Evolutionary conservation across 2,797 vertebrate genomes (phyloP).

Genomic region (Chlorospingus flavigularis): DNA sequence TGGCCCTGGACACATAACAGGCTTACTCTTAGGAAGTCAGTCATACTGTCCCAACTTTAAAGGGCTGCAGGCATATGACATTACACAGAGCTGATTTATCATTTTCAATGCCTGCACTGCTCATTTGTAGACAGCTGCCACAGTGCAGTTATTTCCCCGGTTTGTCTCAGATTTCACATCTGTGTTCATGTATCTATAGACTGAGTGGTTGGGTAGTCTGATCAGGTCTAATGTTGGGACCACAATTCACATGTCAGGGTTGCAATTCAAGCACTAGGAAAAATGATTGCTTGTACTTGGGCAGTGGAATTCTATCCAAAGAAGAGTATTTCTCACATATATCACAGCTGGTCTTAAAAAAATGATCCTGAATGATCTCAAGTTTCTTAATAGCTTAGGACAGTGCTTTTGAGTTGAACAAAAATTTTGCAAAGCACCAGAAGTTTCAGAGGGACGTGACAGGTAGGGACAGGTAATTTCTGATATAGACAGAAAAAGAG

Average conservation of each 20-base stretch:
- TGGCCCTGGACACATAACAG: background rate
- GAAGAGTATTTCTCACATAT: background rate
- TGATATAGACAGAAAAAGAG: background rate
- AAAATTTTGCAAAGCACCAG: background rate
- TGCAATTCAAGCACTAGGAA: background rate
- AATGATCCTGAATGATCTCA: background rate
- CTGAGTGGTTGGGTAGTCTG: background rate
- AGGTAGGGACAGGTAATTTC: background rate
- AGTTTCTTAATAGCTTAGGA: background rate
- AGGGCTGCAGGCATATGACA: background rate
- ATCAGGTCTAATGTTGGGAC: background rate
- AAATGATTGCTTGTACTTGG: background rate
- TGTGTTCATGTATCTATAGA: background rate
- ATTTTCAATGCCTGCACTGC: background rate
- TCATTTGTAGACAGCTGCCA: conserved; percentile 5
- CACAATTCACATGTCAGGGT: background rate
- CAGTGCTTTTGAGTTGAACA: background rate
- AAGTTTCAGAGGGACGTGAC: background rate
- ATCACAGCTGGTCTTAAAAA: background rate
- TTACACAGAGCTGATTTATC: conserved; percentile 25
- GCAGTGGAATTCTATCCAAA: background rate
- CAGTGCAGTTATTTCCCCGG: background rate
- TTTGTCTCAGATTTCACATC: conserved; percentile 38
- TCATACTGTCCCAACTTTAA: background rate
- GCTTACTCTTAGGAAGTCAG: background rate